These are phyloP conservation scores for Oxytorus armatus DNA, from an alignment of 2,888 invertebrate species.

Conservation along the genomic window DNA sequence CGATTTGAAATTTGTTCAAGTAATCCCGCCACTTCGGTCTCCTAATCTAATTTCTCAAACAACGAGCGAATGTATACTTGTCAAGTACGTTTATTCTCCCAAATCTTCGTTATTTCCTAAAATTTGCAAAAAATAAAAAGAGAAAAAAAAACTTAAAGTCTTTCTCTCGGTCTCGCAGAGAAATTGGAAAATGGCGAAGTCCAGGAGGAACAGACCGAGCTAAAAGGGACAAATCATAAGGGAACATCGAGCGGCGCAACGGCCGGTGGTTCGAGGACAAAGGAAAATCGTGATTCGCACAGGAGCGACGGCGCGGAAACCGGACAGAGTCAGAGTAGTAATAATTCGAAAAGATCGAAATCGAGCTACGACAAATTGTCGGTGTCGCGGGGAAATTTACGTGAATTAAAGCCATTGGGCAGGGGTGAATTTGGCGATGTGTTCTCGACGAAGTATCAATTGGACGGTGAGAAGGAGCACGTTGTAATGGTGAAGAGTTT, in stretches of 20 bases:
- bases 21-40: too few species aligned
- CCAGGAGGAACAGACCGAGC: constrained; percentile 83
- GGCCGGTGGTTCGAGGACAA: constrained; percentile 75
- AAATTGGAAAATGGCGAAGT: constrained; percentile 82
- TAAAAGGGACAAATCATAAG: constrained; percentile 84
- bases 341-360: constrained; percentile 87
- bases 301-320: constrained; percentile 89
- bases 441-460: constrained; percentile 89
- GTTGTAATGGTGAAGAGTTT: constrained; percentile 91
- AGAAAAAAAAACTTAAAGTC: not conserved
- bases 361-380: constrained; percentile 91
- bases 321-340: constrained; percentile 87
- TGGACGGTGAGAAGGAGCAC: constrained; percentile 84
- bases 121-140: not conserved
- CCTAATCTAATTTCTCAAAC: too few species aligned
- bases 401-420: constrained; percentile 87
- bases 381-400: constrained; percentile 90
- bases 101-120: too few species aligned
- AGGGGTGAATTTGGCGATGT: constrained; percentile 97
- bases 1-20: too few species aligned
- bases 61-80: too few species aligned
- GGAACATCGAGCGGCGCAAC: constrained; percentile 33
- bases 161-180: constrained; percentile 71
- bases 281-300: constrained; percentile 86
- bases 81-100: too few species aligned